phyloP scores from a whole-genome alignment of 2,113 vertebrate species.

The Grammomys surdaster region DNA sequence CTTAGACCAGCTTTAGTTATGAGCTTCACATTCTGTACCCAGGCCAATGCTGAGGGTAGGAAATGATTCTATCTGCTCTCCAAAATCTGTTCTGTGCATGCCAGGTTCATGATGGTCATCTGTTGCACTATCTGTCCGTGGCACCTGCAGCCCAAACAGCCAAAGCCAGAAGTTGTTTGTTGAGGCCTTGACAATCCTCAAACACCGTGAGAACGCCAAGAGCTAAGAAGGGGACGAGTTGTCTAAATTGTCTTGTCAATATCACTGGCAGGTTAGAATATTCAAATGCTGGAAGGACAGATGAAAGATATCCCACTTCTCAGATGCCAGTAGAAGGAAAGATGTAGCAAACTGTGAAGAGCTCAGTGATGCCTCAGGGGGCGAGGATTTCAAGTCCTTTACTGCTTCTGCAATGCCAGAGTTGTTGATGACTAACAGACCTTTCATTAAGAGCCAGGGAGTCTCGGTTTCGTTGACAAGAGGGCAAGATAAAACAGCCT shows the following conservation, averaged over 20 bases:
- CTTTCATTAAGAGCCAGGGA: constrained; percentile 33
- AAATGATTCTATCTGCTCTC: constrained; percentile 29
- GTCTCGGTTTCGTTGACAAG: background rate
- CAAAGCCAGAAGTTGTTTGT: constrained; percentile 27
- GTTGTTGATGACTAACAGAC: background rate
- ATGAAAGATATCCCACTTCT: constrained; percentile 19
- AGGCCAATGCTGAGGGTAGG: background rate
- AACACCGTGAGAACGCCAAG: background rate
- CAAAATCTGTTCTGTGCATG: constrained; percentile 23
- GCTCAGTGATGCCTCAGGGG: background rate
- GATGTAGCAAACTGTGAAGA: background rate
- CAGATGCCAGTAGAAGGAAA: background rate
- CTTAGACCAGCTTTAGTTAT: constrained; percentile 38
- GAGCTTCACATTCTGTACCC: constrained; percentile 21
- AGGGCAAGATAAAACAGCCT: constrained; percentile 6
- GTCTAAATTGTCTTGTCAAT: constrained; percentile 35
- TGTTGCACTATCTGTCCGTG: constrained; percentile 55
- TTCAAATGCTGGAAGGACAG: background rate
- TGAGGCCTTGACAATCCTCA: background rate
- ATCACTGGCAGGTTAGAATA: background rate
- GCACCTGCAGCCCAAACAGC: constrained; percentile 63
- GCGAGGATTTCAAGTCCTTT: background rate
- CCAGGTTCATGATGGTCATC: constrained; percentile 59
- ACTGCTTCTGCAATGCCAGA: background rate
- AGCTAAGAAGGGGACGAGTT: background rate